These are phyloP conservation scores for Eristalis tenax DNA, from an alignment of 2,888 invertebrate genomes.

Conservation along the genomic window DNA sequence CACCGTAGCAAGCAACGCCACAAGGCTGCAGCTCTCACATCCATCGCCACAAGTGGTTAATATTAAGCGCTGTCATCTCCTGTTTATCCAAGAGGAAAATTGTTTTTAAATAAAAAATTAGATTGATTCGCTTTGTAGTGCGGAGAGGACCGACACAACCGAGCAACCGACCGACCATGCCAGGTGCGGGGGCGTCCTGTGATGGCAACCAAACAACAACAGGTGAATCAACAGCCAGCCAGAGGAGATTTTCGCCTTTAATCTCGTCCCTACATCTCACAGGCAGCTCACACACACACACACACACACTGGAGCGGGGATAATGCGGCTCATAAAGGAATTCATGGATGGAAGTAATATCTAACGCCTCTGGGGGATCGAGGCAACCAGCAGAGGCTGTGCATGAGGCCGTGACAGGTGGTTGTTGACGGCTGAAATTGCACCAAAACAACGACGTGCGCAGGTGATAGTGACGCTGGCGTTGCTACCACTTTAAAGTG, in stretches of 20 bases:
- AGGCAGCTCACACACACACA: background rate
- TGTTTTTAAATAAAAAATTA: conserved; percentile 71
- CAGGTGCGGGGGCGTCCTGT: conserved; percentile 25
- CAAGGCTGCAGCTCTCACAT: conserved; percentile 28
- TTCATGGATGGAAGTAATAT: conserved; percentile 49
- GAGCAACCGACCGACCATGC: background rate
- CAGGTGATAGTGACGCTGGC: conserved; percentile 54
- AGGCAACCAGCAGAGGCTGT: conserved; percentile 15
- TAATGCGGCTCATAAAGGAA: conserved; percentile 62
- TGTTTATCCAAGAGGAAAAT: conserved; percentile 71
- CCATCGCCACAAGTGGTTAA: conserved; percentile 55
- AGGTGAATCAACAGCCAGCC: conserved; percentile 62
- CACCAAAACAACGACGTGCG: conserved; percentile 45
- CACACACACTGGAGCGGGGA: conserved; percentile 15
- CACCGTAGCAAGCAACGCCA: conserved; percentile 15
- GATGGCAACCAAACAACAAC: conserved; percentile 24
- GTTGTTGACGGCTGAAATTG: conserved; percentile 35
- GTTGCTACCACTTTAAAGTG: conserved; percentile 59
- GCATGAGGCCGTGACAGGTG: background rate
- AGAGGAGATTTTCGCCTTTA: conserved; percentile 52
- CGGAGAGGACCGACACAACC: background rate
- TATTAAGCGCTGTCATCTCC: conserved; percentile 71
- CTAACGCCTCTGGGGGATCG: conserved; percentile 42
- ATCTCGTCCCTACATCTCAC: conserved; percentile 20
- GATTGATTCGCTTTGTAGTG: conserved; percentile 70